phyloP scores from a whole-genome alignment of 2,888 invertebrate genomes.

The Tinea trinotella region DNA sequence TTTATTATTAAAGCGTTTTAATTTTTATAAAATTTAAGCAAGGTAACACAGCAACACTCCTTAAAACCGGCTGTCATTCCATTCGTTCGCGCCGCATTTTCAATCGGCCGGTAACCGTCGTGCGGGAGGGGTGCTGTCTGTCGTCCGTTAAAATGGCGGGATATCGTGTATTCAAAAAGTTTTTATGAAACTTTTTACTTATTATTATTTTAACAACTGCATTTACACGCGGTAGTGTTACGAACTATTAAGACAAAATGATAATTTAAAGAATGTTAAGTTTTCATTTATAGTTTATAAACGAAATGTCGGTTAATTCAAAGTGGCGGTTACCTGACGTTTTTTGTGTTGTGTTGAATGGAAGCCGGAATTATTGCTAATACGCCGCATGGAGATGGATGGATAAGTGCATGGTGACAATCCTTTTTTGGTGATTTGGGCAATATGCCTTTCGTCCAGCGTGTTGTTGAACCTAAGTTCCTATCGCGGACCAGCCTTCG shows the following conservation, averaged over 20 bases:
- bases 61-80: conserved; percentile 29
- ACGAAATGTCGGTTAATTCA: conserved; percentile 70
- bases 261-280: neutral
- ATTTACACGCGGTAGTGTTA: neutral
- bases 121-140: conserved; percentile 27
- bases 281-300: too few species aligned
- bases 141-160: conserved; percentile 49
- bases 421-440: conserved; percentile 22
- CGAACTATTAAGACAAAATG: neutral
- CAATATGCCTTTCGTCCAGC: conserved; percentile 90
- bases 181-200: conserved; percentile 53
- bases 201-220: neutral
- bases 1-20: conserved; percentile 33
- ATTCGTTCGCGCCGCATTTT: conserved; percentile 30
- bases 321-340: conserved; percentile 73
- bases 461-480: conserved; percentile 86
- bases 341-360: conserved; percentile 71
- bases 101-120: conserved; percentile 51
- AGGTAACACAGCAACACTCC: conserved; percentile 43
- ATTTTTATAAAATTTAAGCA: too few species aligned
- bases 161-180: conserved; percentile 56
- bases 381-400: conserved; percentile 59
- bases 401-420: conserved; percentile 46
- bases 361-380: conserved; percentile 61
- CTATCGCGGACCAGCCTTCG: conserved; percentile 79